Conservation (phyloP, 2,113 vertebrate species). For the Neolamprologus ventralis region DNA sequence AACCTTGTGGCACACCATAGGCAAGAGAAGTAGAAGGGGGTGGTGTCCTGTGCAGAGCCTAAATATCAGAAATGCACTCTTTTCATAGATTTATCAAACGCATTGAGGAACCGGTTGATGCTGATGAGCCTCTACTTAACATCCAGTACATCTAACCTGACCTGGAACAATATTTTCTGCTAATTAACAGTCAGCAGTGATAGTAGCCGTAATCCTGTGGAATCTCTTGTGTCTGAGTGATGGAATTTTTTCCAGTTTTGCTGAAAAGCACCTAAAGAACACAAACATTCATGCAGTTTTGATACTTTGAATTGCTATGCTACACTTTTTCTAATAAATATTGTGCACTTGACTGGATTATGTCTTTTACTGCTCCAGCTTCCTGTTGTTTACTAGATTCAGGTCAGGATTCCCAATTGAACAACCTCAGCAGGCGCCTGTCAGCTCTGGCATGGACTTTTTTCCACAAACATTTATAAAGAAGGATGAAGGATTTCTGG, state of each 20-base stretch:
- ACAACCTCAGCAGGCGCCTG: not conserved
- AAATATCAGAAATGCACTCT: not conserved
- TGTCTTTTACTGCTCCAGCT: not conserved
- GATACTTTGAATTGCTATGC: not conserved
- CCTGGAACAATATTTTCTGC: not conserved
- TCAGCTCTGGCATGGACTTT: not conserved
- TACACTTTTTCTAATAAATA: not conserved
- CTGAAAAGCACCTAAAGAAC: not conserved
- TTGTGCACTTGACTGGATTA: not conserved
- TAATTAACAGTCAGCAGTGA: not conserved
- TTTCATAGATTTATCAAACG: not conserved
- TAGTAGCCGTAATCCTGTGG: fast-evolving
- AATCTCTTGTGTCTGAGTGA: not conserved
- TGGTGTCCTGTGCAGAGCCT: not conserved
- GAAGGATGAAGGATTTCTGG: not conserved
- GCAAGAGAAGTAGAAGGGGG: not conserved
- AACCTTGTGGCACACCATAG: not conserved
- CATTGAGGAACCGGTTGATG: fast-evolving
- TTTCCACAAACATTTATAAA: not conserved
- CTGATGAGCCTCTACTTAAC: not conserved
- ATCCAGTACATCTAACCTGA: not conserved
- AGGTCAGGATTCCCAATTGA: not conserved
- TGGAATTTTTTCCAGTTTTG: not conserved
- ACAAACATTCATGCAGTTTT: not conserved
- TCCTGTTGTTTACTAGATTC: not conserved